Evolutionary conservation across 2,797 vertebrate species (phyloP), one percentile per base, ranked within the genome.

Genomic region (Huso huso): DNA sequence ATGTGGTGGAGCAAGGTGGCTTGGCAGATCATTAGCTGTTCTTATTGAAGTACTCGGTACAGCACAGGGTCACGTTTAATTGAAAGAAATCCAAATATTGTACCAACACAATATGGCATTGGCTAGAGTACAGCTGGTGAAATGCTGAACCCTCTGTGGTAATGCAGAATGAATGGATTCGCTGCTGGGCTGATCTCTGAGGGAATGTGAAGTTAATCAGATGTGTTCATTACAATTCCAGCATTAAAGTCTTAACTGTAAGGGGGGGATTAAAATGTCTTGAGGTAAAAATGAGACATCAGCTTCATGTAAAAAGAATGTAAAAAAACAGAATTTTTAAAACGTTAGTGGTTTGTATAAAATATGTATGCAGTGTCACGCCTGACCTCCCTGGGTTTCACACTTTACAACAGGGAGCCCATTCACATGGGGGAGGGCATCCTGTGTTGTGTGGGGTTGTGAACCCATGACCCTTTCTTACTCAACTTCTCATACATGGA

Each of bases 1-100:
- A 76, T 11, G 71, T 0, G 37, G 71, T 70, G 73, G 65, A 74
- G 84, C 86, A 84, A 88, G 86, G 89, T 87, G 88, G 82, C 84
- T 73, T 69, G 79, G 74, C 52, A 82, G 86, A 87, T 90, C 89
- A 88, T 84, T 78, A 82, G 81, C 75, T 79, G 81, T 79, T 79
- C 83, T 72, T 13, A 62, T 71, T 64, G 72, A 49, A 69, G 79
- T 74, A 73, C 68, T 74, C 81, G 63, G 71, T 75, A 75, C 68
- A 76, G 76, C 75, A 77, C 58, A 13, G 65, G 23, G 61, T 70
- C 77, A 74, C 75, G 83, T 75, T 81, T 83, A 79, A 68, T 72
- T 4, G 73, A 73, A 68, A 76, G 72, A 77, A 82, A 78, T 78
- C 77, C 78, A 66, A 64, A 75, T 66, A 55, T 5, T 58, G 11